Evolutionary conservation across 2,113 vertebrate genomes (phyloP), one percentile per base, ranked within the genome.

Genomic region (Sinocyclocheilus anophthalmus): DNA sequence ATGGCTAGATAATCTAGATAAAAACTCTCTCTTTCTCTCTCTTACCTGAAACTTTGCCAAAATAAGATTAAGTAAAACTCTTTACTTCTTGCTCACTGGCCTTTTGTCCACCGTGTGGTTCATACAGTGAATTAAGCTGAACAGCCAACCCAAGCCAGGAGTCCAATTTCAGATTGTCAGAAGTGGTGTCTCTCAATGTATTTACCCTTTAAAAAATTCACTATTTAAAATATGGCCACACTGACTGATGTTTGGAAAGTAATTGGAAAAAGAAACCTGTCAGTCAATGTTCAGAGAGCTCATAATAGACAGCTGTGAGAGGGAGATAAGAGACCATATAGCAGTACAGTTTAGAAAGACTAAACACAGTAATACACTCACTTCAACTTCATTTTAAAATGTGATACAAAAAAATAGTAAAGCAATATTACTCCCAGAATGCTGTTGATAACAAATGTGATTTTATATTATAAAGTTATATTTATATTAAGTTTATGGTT

Each of bases 241-340:
- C 67, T 42, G 30, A 83, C 69, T 73, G 81, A 83, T 73, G 53
- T 75, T 39, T n/a, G 69, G 82, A 73, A 84, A 73, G 82, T 84
- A 75, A 84, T 85, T 45, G 45, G 76, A 33, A 69, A 80, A 59
- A 9, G 83, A 81, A 45, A 67, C 81, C 37, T 42, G 76, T 61
- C 30, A 5, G 26, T 81, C 67, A 72, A 8, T 5, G 9, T 84
- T 84, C 82, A 26, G 65, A 82, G 24, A 50, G 63, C 81, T 82
- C 79, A 48, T 59, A 84, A 53, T 14, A 55, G 82, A 82, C 82
- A 73, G 75, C 87, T 88, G 87, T 39, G 45, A 76, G 59, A 59
- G 13, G 5, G 12, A 53, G 85, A 88, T 88, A 88, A 88, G 76
- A 42, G 33, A 16, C 59, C 12, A 26, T 70, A 82, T 48, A 48